phyloP scores from a whole-genome alignment of 2,113 vertebrate species.

The Halichoerus grypus region DNA sequence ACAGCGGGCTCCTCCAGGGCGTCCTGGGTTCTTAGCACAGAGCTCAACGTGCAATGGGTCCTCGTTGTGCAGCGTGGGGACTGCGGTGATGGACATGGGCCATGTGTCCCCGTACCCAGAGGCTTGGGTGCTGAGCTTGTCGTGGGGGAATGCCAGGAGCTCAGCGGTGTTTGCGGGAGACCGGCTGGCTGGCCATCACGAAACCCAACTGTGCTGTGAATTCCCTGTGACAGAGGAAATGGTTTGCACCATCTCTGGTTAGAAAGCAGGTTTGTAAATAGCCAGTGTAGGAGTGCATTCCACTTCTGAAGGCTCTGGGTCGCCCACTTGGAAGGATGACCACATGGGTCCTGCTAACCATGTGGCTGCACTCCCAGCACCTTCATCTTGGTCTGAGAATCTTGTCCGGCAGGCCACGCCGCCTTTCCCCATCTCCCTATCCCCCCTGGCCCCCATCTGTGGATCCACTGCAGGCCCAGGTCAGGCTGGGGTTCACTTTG shows the following conservation, averaged over 20 bases:
- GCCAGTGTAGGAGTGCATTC: neutral
- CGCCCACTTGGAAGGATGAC: neutral
- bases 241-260: neutral
- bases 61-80: neutral
- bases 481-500: neutral
- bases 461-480: neutral
- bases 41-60: too few species aligned
- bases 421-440: neutral
- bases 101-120: neutral
- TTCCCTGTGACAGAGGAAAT: neutral
- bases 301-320: neutral
- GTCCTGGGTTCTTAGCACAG: neutral
- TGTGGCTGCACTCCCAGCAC: neutral
- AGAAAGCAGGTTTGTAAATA: neutral
- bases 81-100: neutral
- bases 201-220: neutral
- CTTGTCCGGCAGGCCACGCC: neutral
- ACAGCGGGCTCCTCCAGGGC: neutral
- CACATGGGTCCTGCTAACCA: neutral
- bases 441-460: neutral
- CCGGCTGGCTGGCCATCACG: neutral
- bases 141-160: neutral
- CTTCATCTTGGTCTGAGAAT: neutral
- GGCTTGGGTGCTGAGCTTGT: neutral
- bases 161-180: neutral